phyloP scores from a whole-genome alignment of 2,113 vertebrate species.

The Scomber colias region DNA sequence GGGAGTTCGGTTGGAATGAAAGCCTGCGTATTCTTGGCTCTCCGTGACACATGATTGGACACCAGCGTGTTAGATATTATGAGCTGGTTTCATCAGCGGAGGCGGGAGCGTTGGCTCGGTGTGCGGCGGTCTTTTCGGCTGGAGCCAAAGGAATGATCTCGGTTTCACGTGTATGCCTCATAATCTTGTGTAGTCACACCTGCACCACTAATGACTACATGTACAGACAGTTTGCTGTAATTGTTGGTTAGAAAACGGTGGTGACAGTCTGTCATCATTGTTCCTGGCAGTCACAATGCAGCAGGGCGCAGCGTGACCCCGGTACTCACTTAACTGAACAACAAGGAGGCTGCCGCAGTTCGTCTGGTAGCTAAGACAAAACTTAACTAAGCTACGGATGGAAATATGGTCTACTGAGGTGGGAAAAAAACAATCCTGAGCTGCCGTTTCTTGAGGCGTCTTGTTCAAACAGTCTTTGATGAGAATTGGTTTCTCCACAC shows the following conservation, averaged over 20 bases:
- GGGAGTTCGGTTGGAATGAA: slow-evolving; percentile 58
- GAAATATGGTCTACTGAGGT: not conserved
- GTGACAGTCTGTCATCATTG: slow-evolving; percentile 8
- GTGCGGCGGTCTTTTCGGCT: slow-evolving; percentile 12
- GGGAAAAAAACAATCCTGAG: slow-evolving; percentile 9
- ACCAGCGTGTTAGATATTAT: slow-evolving; percentile 37
- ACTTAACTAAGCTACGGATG: not conserved
- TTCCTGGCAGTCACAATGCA: not conserved
- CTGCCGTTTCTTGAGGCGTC: slow-evolving; percentile 27
- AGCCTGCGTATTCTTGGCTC: slow-evolving; percentile 24
- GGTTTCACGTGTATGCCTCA: not conserved
- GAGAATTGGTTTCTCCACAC: not conserved
- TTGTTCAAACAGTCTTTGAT: not conserved
- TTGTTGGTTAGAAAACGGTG: slow-evolving; percentile 11
- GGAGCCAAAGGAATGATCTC: slow-evolving; percentile 13
- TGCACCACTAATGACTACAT: slow-evolving; percentile 13
- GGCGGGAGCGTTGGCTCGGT: slow-evolving; percentile 10
- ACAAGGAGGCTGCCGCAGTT: not conserved
- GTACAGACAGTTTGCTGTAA: slow-evolving; percentile 22
- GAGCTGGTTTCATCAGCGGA: slow-evolving; percentile 51
- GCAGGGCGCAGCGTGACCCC: not conserved
- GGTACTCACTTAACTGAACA: slow-evolving; percentile 3
- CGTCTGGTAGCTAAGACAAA: not conserved
- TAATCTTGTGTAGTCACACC: slow-evolving; percentile 16
- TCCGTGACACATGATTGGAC: slow-evolving; percentile 56